A percentile compares a stretch with the other conserved stretches of the same genome.
Conservation (phyloP, 1,140 invertebrate species). For the Chrysoperla carnea region DNA sequence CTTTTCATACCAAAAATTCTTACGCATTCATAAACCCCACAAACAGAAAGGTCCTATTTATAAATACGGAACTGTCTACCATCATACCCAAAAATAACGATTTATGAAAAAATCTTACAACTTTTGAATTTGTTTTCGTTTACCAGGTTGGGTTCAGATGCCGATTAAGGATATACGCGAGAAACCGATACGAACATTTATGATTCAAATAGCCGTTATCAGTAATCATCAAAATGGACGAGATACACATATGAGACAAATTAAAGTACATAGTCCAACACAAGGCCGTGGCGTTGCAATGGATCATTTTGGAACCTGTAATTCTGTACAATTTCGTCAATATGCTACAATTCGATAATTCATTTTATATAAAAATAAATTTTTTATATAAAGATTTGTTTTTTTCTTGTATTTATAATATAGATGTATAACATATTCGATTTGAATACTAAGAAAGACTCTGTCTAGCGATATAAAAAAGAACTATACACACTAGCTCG, state of each 20-base stretch:
- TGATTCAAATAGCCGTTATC: slow-evolving; percentile 93
- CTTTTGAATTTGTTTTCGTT: too few species aligned
- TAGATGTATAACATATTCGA: too few species aligned
- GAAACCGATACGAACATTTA: slow-evolving; percentile 79
- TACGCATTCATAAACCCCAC: too few species aligned
- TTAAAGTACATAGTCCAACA: slow-evolving; percentile 87
- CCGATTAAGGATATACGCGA: slow-evolving; percentile 80
- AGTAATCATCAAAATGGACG: slow-evolving; percentile 98
- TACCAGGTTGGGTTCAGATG: slow-evolving; percentile 81
- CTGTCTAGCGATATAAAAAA: too few species aligned
- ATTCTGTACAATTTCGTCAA: slow-evolving; percentile 64
- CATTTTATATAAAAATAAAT: background rate
- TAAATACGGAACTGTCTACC: too few species aligned
- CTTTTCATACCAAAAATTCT: too few species aligned
- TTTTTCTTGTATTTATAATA: too few species aligned
- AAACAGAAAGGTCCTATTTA: too few species aligned
- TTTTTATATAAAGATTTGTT: background rate
- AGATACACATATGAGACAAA: slow-evolving; percentile 95
- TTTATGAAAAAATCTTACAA: too few species aligned
- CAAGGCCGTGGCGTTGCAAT: slow-evolving; percentile 56
- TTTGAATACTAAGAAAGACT: too few species aligned
- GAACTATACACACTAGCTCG: too few species aligned
- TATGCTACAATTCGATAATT: slow-evolving; percentile 56
- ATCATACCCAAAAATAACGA: too few species aligned
- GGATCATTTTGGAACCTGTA: slow-evolving; percentile 57